These are phyloP conservation scores for Akabosia matsudoensis DNA, from an alignment of 1,140 invertebrate genomes.

Conservation along the genomic window DNA sequence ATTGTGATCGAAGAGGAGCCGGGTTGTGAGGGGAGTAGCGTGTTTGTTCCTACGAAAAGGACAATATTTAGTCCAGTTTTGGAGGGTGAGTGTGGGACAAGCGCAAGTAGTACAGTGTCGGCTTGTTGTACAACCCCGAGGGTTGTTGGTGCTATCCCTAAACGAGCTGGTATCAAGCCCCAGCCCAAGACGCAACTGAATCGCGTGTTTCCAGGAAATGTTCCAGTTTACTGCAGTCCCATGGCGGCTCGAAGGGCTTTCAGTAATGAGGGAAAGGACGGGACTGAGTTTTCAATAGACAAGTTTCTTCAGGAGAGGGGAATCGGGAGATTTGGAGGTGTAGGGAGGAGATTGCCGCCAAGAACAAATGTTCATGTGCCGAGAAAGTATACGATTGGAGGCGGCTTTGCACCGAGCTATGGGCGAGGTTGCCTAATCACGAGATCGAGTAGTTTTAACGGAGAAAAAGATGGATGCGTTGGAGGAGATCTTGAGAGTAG, in stretches of 20 bases:
- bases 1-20: constrained; percentile 35
- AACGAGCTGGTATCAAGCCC: neutral
- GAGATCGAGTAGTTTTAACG: neutral
- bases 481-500: neutral
- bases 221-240: constrained; percentile 44
- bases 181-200: neutral
- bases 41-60: constrained; percentile 39
- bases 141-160: neutral
- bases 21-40: neutral
- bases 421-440: neutral
- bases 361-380: neutral
- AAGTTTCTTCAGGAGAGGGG: constrained; percentile 20
- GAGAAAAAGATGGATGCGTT: neutral
- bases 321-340: neutral
- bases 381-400: constrained; percentile 39
- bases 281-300: neutral
- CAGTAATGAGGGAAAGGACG: neutral
- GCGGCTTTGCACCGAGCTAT: constrained; percentile 19
- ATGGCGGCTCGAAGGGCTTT: constrained; percentile 31
- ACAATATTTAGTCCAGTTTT: constrained; percentile 41
- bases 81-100: neutral
- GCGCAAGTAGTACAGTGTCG: no score
- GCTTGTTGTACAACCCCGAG: no score
- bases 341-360: neutral
- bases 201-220: constrained; percentile 6